Evolutionary conservation across 2,797 vertebrate species (phyloP), one percentile per base, ranked within the genome.

Genomic region (Melanotaenia nigrans): DNA sequence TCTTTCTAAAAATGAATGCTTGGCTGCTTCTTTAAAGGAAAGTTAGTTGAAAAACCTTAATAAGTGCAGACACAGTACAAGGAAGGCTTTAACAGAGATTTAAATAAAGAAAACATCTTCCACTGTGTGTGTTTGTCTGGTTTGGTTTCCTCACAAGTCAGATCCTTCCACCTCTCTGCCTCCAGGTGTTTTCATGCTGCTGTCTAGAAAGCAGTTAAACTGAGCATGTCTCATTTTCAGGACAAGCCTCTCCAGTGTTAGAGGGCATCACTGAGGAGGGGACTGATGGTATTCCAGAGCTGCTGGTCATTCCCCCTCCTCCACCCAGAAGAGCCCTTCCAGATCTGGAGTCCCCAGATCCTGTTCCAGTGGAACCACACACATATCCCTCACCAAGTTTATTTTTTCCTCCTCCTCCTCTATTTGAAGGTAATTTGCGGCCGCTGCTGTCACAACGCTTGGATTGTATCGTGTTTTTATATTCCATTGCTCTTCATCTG

Each of bases 341-440:
- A 55, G 73, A 92, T 4, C n/a, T 65, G 0, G 54, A 78, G 5
- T 75, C 76, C 45, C 86, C 93, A 61, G 92, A 88, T 58, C 76
- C 85, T 7, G 72, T 94, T 61, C 94, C 95, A 58, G 42, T 58
- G 38, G 96, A 96, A 74, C 94, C 94, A 3, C 40, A 56, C 0
- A 94, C 87, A 65, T 94, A 91, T 25, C 82, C 76, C 0, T 65
- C 38, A 0, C 86, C 94, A 32, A 49, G 58, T 28, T 53, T 64
- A 2, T 84, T 78, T 62, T 59, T 38, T 53, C 61, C 82, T 30
- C 30, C 30, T 5, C 53, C 73, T 36, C 42, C 60, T n/a, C 7
- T 33, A 12, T 3, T 71, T 35, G 65, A 77, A 64, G 49, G 66
- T 38, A 77, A 78, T 20, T 79, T 91, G 45, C 13, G 79, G 2